Conservation (phyloP, 1,140 invertebrate genomes). For the Drosophila equinoxialis region DNA sequence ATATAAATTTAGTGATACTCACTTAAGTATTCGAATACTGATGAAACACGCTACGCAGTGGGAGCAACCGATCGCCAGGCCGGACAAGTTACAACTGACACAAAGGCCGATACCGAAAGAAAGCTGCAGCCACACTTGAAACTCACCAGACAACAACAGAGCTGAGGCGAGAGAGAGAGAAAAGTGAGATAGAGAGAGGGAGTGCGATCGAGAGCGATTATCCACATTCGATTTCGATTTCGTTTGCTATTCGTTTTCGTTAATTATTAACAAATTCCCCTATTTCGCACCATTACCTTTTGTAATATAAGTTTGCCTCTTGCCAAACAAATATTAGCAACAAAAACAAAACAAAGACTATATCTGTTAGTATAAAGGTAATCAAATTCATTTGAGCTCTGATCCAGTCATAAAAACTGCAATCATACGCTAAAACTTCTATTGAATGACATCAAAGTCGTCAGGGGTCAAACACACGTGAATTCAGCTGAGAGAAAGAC, state of each 20-base stretch:
- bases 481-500: not conserved
- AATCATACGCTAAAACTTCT: not conserved
- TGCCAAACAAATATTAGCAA: slow-evolving; percentile 15
- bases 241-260: slow-evolving; percentile 2
- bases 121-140: slow-evolving; percentile 26
- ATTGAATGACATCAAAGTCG: not conserved
- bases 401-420: slow-evolving; percentile 5
- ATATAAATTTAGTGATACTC: not conserved
- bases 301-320: not conserved
- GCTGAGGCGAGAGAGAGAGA: not conserved
- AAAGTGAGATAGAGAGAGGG: not conserved
- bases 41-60: not conserved
- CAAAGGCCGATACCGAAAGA: slow-evolving; percentile 27
- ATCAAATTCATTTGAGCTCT: not conserved
- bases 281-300: slow-evolving; percentile 10
- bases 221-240: not conserved
- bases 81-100: slow-evolving; percentile 39
- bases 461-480: not conserved
- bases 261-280: slow-evolving; percentile 11
- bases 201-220: not conserved
- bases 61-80: not conserved
- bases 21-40: not conserved
- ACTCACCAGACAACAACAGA: not conserved
- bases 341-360: not conserved
- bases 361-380: not conserved